Conservation (phyloP, 2,797 vertebrate genomes). For the Ispidina picta region DNA sequence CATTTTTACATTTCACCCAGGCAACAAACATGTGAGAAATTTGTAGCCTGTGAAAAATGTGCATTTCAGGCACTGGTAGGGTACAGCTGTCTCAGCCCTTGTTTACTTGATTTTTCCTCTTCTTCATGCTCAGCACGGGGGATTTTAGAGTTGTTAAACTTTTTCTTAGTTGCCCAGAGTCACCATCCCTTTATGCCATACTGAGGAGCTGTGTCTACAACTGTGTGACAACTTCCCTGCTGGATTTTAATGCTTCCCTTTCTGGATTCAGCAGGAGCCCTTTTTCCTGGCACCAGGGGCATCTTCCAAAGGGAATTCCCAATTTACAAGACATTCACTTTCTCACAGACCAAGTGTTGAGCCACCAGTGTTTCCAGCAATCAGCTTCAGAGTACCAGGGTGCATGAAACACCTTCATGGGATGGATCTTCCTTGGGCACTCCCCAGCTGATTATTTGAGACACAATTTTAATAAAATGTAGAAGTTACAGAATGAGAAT, state of each 20-base stretch:
- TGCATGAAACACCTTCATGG: neutral
- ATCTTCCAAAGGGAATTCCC: neutral
- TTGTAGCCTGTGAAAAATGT: neutral
- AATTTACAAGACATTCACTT: neutral
- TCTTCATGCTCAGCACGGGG: neutral
- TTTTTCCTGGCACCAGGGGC: neutral
- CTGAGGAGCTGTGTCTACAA: neutral
- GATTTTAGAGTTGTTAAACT: neutral
- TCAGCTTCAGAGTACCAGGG: neutral
- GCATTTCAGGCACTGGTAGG: neutral
- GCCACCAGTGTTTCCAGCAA: neutral
- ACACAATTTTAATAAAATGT: neutral
- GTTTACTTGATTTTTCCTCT: constrained; percentile 32
- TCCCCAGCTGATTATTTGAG: neutral
- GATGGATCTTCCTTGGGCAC: neutral
- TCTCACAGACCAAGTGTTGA: neutral
- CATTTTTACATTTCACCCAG: constrained; percentile 26
- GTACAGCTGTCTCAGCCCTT: constrained; percentile 33
- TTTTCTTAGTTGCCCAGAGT: neutral
- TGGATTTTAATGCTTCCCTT: neutral
- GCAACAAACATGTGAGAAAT: constrained; percentile 9
- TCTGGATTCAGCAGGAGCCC: neutral
- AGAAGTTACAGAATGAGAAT: neutral
- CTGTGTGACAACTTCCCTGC: fast-evolving
- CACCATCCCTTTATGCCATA: neutral